These are phyloP conservation scores for Synanthedon tipuliformis DNA, from an alignment of 2,888 invertebrate species.

Conservation along the genomic window DNA sequence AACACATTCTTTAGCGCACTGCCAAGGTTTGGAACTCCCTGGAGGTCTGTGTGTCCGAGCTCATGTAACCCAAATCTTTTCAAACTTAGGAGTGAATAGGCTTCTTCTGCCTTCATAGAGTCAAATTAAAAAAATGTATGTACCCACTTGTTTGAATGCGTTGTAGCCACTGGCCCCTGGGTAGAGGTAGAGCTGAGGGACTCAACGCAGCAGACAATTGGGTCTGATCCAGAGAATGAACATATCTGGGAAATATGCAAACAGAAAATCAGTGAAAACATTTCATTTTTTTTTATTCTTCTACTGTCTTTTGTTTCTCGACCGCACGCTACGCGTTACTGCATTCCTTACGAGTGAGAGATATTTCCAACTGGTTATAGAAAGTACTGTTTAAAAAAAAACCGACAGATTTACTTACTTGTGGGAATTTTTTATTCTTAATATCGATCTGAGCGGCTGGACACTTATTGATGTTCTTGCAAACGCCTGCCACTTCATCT, in stretches of 20 bases:
- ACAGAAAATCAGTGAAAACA: too few relatives aligned
- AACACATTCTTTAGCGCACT: too few relatives aligned
- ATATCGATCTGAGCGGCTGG: constrained; percentile 6
- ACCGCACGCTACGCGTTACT: too few relatives aligned
- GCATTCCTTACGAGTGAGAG: too few relatives aligned
- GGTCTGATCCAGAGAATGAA: constrained; percentile 15
- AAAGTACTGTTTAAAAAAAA: background rate
- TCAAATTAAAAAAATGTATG: background rate
- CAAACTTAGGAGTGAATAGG: too few relatives aligned
- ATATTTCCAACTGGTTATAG: too few relatives aligned
- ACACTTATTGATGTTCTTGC: constrained; percentile 6
- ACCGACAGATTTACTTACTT: background rate
- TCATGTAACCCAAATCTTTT: too few relatives aligned
- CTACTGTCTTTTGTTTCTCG: too few relatives aligned
- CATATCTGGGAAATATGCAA: constrained; percentile 23
- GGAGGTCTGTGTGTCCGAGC: too few relatives aligned
- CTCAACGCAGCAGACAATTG: constrained; percentile 29
- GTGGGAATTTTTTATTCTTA: constrained; percentile 6
- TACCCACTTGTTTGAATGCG: background rate
- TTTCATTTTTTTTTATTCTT: too few relatives aligned
- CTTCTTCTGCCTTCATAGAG: too few relatives aligned
- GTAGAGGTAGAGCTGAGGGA: background rate
- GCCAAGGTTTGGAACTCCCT: too few relatives aligned
- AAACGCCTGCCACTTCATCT: constrained; percentile 4
- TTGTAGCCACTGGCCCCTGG: constrained; percentile 12